Evolutionary conservation across 2,113 vertebrate species (phyloP), one percentile per base, ranked within the genome.

Genomic region (Centrocercus urophasianus): DNA sequence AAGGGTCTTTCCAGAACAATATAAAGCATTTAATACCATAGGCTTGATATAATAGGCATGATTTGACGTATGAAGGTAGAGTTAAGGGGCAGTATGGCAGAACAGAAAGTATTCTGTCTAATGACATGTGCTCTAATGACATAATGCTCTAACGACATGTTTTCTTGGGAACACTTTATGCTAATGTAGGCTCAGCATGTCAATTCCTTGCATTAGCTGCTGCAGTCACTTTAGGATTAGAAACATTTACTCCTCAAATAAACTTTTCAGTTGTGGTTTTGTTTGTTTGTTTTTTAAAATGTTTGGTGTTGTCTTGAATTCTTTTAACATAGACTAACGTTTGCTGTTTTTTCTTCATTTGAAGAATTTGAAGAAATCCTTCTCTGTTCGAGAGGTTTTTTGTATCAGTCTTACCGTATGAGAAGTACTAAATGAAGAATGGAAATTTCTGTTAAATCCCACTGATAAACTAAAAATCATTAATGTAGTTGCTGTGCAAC

Each of bases 391-490:
- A 86, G 70, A 84, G 17, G 32, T 95, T 38, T 93, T 95, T 92
- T 87, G 72, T 79, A 54, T 94, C 47, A 28, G 17, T 50, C 20
- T 64, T 93, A 75, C 1, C 87, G 8, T 52, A 57, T 43, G 71
- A 87, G 66, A 42, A 48, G 60, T 73, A 42, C 74, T 93, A 92
- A 84, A 79, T 34, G 77, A 91, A 45, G 71, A 89, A 48, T 59
- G 71, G 85, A 79, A 36, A 50, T 54, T 50, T 85, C 70, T 76
- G 19, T 47, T 19, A 48, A 8, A 5, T 1, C 8, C 16, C 72
- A 38, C 87, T 87, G 81, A 79, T 92, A 90, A 64, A 86, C 72
- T 89, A 54, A 45, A 92, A 87, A 54, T 91, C 76, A 80, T 87
- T 94, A 77, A 73, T 5, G 5, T 87, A 92, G 76, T 79, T 36